These are phyloP conservation scores for Octopus bimaculoides DNA, from an alignment of 1,140 invertebrate species.

Conservation along the genomic window DNA sequence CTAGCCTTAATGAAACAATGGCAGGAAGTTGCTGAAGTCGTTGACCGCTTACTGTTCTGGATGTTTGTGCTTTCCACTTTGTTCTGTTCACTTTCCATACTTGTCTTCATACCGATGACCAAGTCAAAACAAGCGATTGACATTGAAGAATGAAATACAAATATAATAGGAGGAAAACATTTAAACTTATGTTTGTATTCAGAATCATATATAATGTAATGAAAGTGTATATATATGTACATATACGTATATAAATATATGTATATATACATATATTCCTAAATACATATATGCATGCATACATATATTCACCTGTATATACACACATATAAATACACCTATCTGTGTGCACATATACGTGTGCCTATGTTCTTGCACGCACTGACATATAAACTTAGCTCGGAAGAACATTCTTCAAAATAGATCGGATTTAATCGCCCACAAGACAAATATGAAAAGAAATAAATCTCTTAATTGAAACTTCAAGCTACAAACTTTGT, in stretches of 20 bases:
- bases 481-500: no score
- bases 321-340: background rate
- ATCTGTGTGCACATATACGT: no score
- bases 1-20: constrained; percentile 63
- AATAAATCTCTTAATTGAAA: no score
- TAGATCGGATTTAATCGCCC: no score
- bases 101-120: constrained; percentile 90
- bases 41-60: constrained; percentile 94
- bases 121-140: constrained; percentile 15
- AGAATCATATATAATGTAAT: background rate
- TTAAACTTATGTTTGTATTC: background rate
- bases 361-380: no score
- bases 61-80: constrained; percentile 96
- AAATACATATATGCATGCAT: background rate
- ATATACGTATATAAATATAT: background rate
- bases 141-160: background rate
- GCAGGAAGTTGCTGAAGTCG: constrained; percentile 99
- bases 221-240: background rate
- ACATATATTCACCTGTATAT: background rate
- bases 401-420: no score
- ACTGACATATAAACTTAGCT: no score
- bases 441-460: no score
- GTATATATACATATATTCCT: background rate
- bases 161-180: background rate
- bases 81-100: constrained; percentile 85